phyloP scores from a whole-genome alignment of 1,140 invertebrate genomes.

The Ctenoplectra terminalis region DNA sequence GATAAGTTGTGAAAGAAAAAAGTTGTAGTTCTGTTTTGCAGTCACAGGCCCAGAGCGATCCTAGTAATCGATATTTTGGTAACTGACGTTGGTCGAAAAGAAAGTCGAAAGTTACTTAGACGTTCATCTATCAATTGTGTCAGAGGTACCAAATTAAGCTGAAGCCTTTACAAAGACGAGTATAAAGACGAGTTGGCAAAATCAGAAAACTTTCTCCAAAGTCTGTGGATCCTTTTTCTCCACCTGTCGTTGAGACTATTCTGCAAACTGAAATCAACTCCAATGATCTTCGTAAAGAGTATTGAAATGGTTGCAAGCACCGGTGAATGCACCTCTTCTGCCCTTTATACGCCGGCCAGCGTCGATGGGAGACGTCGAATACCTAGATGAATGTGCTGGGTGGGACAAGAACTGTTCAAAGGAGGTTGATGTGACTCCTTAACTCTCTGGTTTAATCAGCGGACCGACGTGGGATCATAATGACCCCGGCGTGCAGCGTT shows the following conservation, averaged over 20 bases:
- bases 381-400: background rate
- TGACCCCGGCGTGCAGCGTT: slow-evolving; percentile 4
- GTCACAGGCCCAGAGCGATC: background rate
- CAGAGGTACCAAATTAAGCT: background rate
- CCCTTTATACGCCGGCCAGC: slow-evolving; percentile 7
- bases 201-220: slow-evolving; percentile 16
- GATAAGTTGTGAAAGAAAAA: too few species aligned
- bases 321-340: background rate
- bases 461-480: slow-evolving; percentile 29
- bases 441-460: slow-evolving; percentile 1
- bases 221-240: background rate
- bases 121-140: background rate
- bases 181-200: too few species aligned
- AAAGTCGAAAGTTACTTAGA: slow-evolving; percentile 19
- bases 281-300: too few species aligned
- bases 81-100: background rate
- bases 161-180: too few species aligned
- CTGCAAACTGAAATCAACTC: background rate
- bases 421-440: background rate
- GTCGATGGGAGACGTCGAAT: background rate
- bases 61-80: slow-evolving; percentile 2
- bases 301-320: background rate
- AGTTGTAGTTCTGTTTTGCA: background rate
- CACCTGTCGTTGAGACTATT: background rate
- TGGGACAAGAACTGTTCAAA: background rate